These are phyloP conservation scores for Brassicogethes aeneus DNA, from an alignment of 2,888 invertebrate species.

Conservation along the genomic window DNA sequence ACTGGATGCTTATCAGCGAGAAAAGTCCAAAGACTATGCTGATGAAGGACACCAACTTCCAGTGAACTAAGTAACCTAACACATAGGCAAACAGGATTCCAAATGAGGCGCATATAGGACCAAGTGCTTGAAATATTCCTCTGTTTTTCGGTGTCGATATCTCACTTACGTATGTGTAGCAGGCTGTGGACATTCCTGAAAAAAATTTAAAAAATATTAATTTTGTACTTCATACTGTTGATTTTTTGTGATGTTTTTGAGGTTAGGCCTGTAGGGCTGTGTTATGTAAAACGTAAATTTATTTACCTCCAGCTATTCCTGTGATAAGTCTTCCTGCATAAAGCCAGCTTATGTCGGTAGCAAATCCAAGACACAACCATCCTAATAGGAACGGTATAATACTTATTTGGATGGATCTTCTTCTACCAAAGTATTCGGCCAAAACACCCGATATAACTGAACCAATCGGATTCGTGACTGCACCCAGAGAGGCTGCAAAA, in stretches of 20 bases:
- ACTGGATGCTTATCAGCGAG: conserved; percentile 50
- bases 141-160: conserved; percentile 59
- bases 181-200: conserved; percentile 59
- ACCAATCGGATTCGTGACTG: conserved; percentile 62
- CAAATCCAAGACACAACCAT: conserved; percentile 60
- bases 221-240: too few species aligned
- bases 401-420: conserved; percentile 55
- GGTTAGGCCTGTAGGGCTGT: too few species aligned
- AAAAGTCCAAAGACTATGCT: conserved; percentile 51
- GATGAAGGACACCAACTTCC: conserved; percentile 57
- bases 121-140: conserved; percentile 59
- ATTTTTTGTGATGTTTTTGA: too few species aligned
- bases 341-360: conserved; percentile 51
- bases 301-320: conserved; percentile 57
- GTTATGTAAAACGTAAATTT: too few species aligned
- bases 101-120: conserved; percentile 61
- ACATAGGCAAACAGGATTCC: conserved; percentile 64
- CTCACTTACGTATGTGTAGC: conserved; percentile 61
- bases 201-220: conserved; percentile 13
- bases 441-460: conserved; percentile 59
- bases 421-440: conserved; percentile 58
- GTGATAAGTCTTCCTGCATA: conserved; percentile 61
- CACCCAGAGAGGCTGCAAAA: conserved; percentile 57
- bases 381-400: conserved; percentile 59
- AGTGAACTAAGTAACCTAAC: conserved; percentile 56